These are phyloP conservation scores for Micoletzkya japonica DNA, from an alignment of 2,888 invertebrate species.

Conservation along the genomic window DNA sequence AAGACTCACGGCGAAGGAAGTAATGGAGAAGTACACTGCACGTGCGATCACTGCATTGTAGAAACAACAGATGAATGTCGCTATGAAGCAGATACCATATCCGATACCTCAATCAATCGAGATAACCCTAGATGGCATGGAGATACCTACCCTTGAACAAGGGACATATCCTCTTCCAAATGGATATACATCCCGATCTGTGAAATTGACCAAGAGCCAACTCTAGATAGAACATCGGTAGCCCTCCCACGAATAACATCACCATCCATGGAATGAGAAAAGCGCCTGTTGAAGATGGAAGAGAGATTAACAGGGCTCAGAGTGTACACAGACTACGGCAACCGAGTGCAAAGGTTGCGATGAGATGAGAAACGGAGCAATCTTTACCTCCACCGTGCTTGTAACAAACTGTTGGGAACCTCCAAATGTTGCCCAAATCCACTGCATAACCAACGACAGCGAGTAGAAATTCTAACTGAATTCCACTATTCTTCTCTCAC, in stretches of 20 bases:
- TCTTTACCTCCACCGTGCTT: conserved; percentile 59
- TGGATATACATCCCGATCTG: conserved; percentile 84
- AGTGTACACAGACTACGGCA: neutral
- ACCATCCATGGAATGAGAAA: conserved; percentile 86
- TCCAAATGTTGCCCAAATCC: conserved; percentile 61
- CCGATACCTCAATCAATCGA: conserved; percentile 75
- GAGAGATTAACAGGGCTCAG: neutral
- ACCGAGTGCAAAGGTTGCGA: neutral
- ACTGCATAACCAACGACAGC: conserved; percentile 61
- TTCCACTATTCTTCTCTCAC: neutral
- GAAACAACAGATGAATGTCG: conserved; percentile 90
- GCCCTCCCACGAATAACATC: conserved; percentile 87
- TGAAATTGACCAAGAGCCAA: conserved; percentile 90
- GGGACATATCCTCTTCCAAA: conserved; percentile 90
- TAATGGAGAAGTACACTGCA: conserved; percentile 87
- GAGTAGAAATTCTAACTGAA: conserved; percentile 57
- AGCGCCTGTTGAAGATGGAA: conserved; percentile 67
- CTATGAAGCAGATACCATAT: conserved; percentile 91
- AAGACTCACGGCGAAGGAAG: conserved; percentile 69
- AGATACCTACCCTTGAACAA: conserved; percentile 77
- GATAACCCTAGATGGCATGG: neutral
- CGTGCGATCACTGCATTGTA: conserved; percentile 96
- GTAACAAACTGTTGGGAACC: conserved; percentile 58
- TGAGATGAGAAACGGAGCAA: neutral
- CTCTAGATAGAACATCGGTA: conserved; percentile 93